Conservation (phyloP, 1,140 invertebrate genomes). For the Drosophila busckii region DNA sequence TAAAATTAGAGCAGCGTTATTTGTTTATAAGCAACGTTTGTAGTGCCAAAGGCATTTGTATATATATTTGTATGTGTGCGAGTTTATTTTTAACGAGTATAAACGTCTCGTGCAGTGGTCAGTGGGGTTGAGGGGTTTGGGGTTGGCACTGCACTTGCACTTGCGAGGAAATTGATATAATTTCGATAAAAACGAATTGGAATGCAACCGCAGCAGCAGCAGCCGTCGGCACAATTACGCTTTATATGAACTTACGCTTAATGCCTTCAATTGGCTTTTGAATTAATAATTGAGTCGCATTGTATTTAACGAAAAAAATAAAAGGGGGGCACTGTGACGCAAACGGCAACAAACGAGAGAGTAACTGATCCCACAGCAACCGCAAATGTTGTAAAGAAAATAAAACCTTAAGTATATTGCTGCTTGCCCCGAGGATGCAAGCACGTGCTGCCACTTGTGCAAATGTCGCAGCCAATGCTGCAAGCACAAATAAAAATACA, state of each 20-base stretch:
- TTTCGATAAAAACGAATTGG: conserved; percentile 66
- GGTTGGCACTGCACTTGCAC: conserved; percentile 23
- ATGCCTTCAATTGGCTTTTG: conserved; percentile 75
- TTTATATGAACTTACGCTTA: conserved; percentile 70
- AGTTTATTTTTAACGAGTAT: no score
- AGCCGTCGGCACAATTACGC: conserved; percentile 51
- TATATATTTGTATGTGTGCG: neutral
- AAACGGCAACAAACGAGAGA: neutral
- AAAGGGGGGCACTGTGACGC: conserved; percentile 1
- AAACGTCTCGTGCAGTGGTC: neutral
- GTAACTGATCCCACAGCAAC: neutral
- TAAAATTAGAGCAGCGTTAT: conserved; percentile 37
- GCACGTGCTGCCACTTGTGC: conserved; percentile 44
- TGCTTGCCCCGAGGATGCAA: conserved; percentile 37
- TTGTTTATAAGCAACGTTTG: no score
- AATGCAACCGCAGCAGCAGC: conserved; percentile 43
- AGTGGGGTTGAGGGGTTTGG: no score
- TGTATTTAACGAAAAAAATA: conserved; percentile 29
- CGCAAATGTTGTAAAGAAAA: conserved; percentile 2
- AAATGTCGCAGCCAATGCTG: conserved; percentile 46
- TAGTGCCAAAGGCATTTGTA: no score
- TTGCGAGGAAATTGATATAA: conserved; percentile 63
- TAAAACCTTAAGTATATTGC: conserved; percentile 23
- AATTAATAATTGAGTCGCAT: conserved; percentile 72
- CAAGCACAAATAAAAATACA: conserved; percentile 19